Percentiles rank a stretch among this genome's conserved stretches.
Conservation (phyloP, 2,113 vertebrate species). For the Ophiodon elongatus region DNA sequence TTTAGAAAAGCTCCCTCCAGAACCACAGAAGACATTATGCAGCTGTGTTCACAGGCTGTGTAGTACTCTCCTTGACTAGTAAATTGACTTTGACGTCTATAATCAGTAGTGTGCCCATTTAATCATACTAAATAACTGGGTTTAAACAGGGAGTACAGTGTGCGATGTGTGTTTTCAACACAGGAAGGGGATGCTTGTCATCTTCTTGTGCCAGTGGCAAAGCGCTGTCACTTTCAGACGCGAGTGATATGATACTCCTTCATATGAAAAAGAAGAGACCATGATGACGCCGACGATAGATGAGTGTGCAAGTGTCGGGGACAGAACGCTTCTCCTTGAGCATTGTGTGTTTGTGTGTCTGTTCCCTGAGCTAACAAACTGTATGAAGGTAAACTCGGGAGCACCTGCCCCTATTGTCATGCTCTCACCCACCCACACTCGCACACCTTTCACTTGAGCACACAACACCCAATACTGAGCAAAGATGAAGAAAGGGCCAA, state of each 20-base stretch:
- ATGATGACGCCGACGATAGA: slow-evolving; percentile 59
- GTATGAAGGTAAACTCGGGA: slow-evolving; percentile 71
- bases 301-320: slow-evolving; percentile 49
- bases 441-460: slow-evolving; percentile 81
- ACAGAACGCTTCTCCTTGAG: slow-evolving; percentile 69
- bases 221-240: slow-evolving; percentile 42
- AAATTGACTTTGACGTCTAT: background rate
- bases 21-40: no score
- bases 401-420: slow-evolving; percentile 80
- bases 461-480: slow-evolving; percentile 83
- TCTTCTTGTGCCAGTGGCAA: slow-evolving; percentile 25
- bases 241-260: slow-evolving; percentile 52
- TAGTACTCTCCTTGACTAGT: no score
- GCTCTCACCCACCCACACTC: slow-evolving; percentile 70
- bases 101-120: slow-evolving; percentile 14
- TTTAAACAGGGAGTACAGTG: slow-evolving; percentile 17
- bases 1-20: background rate
- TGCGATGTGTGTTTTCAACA: slow-evolving; percentile 22
- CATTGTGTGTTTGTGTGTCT: slow-evolving; percentile 70
- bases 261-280: slow-evolving; percentile 48
- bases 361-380: slow-evolving; percentile 78
- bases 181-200: slow-evolving; percentile 55
- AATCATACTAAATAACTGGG: slow-evolving; percentile 10
- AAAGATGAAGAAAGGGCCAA: slow-evolving; percentile 82
- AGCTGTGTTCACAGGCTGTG: no score